phyloP scores from a whole-genome alignment of 2,888 invertebrate species.

The Lissocephala sabroskyi region DNA sequence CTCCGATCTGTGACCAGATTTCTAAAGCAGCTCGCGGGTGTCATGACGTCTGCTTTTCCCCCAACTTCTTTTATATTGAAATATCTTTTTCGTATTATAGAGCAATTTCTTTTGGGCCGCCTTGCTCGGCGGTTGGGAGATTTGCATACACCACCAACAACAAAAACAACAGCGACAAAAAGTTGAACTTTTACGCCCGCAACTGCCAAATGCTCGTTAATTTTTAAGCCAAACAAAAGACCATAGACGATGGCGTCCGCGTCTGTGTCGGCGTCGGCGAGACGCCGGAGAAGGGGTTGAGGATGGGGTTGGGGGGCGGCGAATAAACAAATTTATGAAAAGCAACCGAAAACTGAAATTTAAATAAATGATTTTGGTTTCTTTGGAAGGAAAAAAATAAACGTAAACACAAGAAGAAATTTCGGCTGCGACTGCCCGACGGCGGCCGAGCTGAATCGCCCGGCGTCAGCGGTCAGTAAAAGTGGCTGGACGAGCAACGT shows the following conservation, averaged over 20 bases:
- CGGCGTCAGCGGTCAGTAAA: no score
- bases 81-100: no score
- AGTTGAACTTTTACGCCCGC: slow-evolving; percentile 20
- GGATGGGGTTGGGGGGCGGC: no score
- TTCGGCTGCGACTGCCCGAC: no score
- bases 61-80: no score
- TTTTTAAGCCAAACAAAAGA: slow-evolving; percentile 32
- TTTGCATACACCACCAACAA: slow-evolving; percentile 39
- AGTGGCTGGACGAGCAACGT: slow-evolving; percentile 29
- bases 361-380: slow-evolving; percentile 61
- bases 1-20: background rate
- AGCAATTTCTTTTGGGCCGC: background rate
- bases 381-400: slow-evolving; percentile 27
- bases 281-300: no score
- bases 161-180: background rate
- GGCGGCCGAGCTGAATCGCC: no score
- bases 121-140: no score
- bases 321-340: slow-evolving; percentile 42
- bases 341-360: slow-evolving; percentile 42
- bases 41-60: no score
- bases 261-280: no score
- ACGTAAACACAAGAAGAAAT: slow-evolving; percentile 40
- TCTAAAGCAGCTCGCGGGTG: background rate
- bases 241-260: background rate
- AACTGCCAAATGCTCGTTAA: slow-evolving; percentile 34